phyloP scores from a whole-genome alignment of 2,113 vertebrate genomes.

The Campylomormyrus numenius region DNA sequence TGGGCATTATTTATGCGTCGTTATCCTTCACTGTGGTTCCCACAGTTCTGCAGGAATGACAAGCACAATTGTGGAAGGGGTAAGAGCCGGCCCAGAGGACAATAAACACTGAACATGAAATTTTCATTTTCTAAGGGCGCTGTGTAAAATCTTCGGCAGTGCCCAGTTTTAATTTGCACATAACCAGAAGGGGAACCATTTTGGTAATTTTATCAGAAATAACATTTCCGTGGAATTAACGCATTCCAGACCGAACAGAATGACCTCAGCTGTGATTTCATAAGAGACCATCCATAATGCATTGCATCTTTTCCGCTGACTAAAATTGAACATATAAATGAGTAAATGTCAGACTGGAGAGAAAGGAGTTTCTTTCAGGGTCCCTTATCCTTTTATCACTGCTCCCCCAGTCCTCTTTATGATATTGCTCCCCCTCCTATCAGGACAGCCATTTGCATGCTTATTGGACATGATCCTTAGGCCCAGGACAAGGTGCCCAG shows the following conservation, averaged over 20 bases:
- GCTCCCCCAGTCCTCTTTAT: slow-evolving; percentile 7
- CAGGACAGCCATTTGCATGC: slow-evolving; percentile 24
- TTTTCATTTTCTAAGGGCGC: not conserved
- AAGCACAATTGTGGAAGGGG: not conserved
- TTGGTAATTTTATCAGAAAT: not conserved
- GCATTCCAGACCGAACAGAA: not conserved
- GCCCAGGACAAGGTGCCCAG: slow-evolving; percentile 7
- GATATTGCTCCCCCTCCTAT: not conserved
- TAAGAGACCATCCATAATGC: not conserved
- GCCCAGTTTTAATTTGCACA: not conserved
- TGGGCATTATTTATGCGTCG: not conserved
- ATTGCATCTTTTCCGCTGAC: not conserved
- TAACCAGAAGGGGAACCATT: not conserved
- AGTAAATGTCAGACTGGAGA: slow-evolving; percentile 34
- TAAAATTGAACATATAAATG: not conserved
- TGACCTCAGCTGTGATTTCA: not conserved
- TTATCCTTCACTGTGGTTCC: not conserved
- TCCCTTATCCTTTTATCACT: slow-evolving; percentile 17
- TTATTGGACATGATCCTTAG: slow-evolving; percentile 25
- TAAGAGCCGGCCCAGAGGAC: not conserved
- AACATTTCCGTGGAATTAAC: not conserved
- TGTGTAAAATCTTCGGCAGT: not conserved
- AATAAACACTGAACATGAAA: not conserved
- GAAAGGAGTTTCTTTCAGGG: slow-evolving; percentile 27
- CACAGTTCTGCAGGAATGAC: not conserved